These are phyloP conservation scores for Coleophora deauratella DNA, from an alignment of 2,888 invertebrate species.

Conservation along the genomic window DNA sequence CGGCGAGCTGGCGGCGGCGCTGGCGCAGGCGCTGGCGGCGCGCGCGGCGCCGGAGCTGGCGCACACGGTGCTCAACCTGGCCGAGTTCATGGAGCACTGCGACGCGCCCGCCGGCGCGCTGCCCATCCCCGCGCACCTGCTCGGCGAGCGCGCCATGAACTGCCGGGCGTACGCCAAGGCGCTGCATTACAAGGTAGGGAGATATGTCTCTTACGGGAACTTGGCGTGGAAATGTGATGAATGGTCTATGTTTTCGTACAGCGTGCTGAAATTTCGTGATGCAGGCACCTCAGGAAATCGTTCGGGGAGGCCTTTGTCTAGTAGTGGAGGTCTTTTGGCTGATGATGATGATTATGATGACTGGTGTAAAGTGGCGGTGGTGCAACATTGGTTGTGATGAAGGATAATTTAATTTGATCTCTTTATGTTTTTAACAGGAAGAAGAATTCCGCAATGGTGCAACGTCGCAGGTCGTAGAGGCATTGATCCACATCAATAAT, in stretches of 20 bases:
- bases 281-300: too few relatives aligned
- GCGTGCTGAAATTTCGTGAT: too few relatives aligned
- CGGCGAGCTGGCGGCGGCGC: constrained; percentile 86
- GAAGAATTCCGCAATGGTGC: constrained; percentile 92
- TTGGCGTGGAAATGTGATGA: too few relatives aligned
- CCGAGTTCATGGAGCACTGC: constrained; percentile 99
- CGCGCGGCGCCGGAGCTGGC: constrained; percentile 97
- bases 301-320: too few relatives aligned
- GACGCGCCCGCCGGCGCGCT: constrained; percentile 96
- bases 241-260: too few relatives aligned
- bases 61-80: constrained; percentile 96
- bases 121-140: constrained; percentile 88
- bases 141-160: constrained; percentile 96
- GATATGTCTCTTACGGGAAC: too few relatives aligned
- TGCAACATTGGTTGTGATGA: too few relatives aligned
- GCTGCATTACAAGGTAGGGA: constrained; percentile 71
- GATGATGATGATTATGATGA: too few relatives aligned
- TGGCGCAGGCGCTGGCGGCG: constrained; percentile 92
- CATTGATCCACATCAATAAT: constrained; percentile 96
- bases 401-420: too few relatives aligned
- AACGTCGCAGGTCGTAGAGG: constrained; percentile 91
- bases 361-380: too few relatives aligned
- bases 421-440: constrained; percentile 70
- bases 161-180: constrained; percentile 85
- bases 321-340: too few relatives aligned